These are phyloP conservation scores for Heliconius hermathena DNA, from an alignment of 1,140 invertebrate genomes.

Conservation along the genomic window DNA sequence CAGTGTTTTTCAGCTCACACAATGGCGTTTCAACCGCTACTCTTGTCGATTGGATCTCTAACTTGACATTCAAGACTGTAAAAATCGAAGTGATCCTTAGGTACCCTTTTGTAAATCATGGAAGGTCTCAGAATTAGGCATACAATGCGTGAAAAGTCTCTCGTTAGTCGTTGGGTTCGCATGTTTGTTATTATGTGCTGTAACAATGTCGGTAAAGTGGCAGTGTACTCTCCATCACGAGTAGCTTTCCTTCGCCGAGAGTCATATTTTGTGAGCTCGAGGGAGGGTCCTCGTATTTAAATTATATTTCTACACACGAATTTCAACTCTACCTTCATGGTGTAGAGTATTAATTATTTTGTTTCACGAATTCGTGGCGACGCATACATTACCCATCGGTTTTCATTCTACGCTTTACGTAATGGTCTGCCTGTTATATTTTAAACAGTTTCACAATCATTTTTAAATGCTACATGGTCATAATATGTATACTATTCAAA, in stretches of 20 bases:
- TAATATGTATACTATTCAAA: slow-evolving; percentile 17
- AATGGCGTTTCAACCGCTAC: neutral
- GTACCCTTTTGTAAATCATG: slow-evolving; percentile 32
- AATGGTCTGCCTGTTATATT: slow-evolving; percentile 41
- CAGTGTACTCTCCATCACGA: slow-evolving; percentile 47
- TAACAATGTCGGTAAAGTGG: slow-evolving; percentile 59
- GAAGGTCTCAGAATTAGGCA: slow-evolving; percentile 31
- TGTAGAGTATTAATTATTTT: slow-evolving; percentile 25
- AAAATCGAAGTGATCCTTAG: slow-evolving; percentile 29
- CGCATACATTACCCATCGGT: slow-evolving; percentile 58
- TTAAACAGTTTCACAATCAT: slow-evolving; percentile 26
- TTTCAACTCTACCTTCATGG: slow-evolving; percentile 29
- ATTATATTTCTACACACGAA: slow-evolving; percentile 25
- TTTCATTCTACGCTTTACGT: slow-evolving; percentile 42
- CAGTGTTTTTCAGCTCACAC: neutral
- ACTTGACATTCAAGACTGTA: slow-evolving; percentile 18
- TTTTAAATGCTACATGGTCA: slow-evolving; percentile 26
- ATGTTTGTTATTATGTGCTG: slow-evolving; percentile 46
- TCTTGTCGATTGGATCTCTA: slow-evolving; percentile 19
- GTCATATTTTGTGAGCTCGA: slow-evolving; percentile 41
- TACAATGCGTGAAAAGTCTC: slow-evolving; percentile 38
- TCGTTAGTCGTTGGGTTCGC: slow-evolving; percentile 32
- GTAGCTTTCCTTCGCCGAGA: slow-evolving; percentile 55
- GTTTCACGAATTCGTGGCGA: slow-evolving; percentile 38
- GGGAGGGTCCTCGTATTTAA: slow-evolving; percentile 43